Evolutionary conservation across 2,888 invertebrate species (phyloP).

Genomic region (Cepaea hortensis): DNA sequence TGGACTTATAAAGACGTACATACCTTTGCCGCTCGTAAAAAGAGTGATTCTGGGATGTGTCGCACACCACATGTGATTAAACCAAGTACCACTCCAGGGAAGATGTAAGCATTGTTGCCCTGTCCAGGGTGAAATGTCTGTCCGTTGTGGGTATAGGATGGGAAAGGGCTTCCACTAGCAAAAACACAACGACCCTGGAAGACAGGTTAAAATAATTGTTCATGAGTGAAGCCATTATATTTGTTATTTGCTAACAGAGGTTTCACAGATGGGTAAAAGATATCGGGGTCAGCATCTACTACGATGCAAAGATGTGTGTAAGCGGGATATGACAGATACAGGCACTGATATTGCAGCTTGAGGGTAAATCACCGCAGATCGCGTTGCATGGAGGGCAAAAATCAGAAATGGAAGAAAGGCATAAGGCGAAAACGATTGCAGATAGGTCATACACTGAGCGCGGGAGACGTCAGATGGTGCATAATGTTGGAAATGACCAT

Average conservation of each 20-base stretch:
- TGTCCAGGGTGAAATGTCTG: conserved; percentile 93
- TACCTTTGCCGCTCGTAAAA: conserved; percentile 94
- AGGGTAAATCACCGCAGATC: no score
- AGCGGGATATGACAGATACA: no score
- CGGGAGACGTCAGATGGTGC: no score
- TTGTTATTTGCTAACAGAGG: not conserved
- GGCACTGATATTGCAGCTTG: no score
- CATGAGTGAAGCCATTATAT: not conserved
- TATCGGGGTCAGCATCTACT: no score
- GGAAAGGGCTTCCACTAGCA: conserved; percentile 97
- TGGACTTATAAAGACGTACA: conserved; percentile 70
- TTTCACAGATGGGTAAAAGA: no score
- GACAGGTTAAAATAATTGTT: not conserved
- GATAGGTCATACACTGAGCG: no score
- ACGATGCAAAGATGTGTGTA: no score
- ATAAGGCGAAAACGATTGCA: no score
- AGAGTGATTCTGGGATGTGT: conserved; percentile 94
- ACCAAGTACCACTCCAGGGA: conserved; percentile 93
- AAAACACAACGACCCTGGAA: conserved; percentile 93
- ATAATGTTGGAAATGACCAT: no score
- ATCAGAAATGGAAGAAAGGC: no score
- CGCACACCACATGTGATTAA: conserved; percentile 93
- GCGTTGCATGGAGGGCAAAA: no score
- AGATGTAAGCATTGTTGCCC: conserved; percentile 81
- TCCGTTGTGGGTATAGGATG: conserved; percentile 86